phyloP scores from a whole-genome alignment of 2,888 invertebrate genomes.

The Onthophagus sagittarius region DNA sequence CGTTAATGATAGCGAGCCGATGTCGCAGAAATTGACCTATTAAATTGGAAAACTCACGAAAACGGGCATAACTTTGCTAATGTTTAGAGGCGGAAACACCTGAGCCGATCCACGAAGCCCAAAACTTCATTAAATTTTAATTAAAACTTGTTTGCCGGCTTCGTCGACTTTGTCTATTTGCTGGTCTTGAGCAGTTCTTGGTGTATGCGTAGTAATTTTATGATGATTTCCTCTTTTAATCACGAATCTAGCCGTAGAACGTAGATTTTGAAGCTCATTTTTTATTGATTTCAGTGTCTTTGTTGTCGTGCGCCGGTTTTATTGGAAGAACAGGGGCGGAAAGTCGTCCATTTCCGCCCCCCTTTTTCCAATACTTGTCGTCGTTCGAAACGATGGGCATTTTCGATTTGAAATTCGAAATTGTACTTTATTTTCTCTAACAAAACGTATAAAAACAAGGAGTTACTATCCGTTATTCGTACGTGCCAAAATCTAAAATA shows the following conservation, averaged over 20 bases:
- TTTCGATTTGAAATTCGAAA: not conserved
- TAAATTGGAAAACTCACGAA: slow-evolving; percentile 10
- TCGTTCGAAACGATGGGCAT: not conserved
- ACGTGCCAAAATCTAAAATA: not conserved
- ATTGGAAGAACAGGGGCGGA: not conserved
- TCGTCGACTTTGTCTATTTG: not conserved
- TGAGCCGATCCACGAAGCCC: slow-evolving; percentile 2
- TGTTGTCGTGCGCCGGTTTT: not conserved
- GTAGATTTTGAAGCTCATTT: not conserved
- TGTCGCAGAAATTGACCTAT: slow-evolving; percentile 8
- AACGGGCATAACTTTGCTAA: slow-evolving; percentile 7
- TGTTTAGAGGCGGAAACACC: slow-evolving; percentile 7
- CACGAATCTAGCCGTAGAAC: not conserved
- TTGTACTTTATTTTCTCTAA: not conserved
- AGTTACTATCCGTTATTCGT: not conserved
- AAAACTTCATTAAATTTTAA: slow-evolving; percentile 13
- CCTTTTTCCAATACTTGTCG: not conserved
- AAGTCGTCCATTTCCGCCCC: not conserved
- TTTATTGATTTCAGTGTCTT: not conserved
- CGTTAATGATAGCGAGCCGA: not conserved
- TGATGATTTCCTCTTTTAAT: not conserved
- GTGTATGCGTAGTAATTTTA: not conserved
- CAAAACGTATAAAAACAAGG: not conserved
- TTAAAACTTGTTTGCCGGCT: slow-evolving; percentile 9
- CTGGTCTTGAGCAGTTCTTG: not conserved